These are phyloP conservation scores for Lethrus apterus DNA, from an alignment of 1,140 invertebrate genomes.

Conservation along the genomic window DNA sequence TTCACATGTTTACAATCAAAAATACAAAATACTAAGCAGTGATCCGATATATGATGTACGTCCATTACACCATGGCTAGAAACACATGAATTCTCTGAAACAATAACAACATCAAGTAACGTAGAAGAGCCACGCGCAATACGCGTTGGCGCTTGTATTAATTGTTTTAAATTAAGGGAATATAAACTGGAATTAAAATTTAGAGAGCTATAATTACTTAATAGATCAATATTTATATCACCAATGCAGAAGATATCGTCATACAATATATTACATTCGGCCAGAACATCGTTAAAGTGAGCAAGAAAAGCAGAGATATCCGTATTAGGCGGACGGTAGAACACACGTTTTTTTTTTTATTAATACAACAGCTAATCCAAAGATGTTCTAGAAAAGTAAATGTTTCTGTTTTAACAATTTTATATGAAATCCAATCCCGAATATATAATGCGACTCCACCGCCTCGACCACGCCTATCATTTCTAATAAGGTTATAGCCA, in stretches of 20 bases:
- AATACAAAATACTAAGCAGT: constrained; percentile 3
- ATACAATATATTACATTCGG: not conserved
- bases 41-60: constrained; percentile 6
- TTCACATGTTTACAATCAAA: not conserved
- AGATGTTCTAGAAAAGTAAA: constrained; percentile 8
- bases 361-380: not conserved
- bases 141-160: constrained; percentile 2
- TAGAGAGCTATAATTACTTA: not conserved
- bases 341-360: constrained; percentile 5
- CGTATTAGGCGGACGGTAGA: not conserved
- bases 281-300: not conserved
- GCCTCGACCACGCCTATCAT: not conserved
- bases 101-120: constrained; percentile 8
- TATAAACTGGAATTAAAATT: not conserved
- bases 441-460: constrained; percentile 12
- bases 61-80: not conserved
- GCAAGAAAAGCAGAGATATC: not conserved
- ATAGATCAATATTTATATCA: constrained; percentile 10
- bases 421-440: not conserved
- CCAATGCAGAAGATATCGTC: constrained; percentile 7
- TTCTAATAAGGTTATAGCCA: constrained; percentile 2
- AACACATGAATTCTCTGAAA: not conserved
- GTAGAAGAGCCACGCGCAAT: not conserved
- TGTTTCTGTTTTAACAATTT: not conserved
- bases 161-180: not conserved